Conservation (phyloP, 2,888 invertebrate species). For the Noctuana brunneofusca region DNA sequence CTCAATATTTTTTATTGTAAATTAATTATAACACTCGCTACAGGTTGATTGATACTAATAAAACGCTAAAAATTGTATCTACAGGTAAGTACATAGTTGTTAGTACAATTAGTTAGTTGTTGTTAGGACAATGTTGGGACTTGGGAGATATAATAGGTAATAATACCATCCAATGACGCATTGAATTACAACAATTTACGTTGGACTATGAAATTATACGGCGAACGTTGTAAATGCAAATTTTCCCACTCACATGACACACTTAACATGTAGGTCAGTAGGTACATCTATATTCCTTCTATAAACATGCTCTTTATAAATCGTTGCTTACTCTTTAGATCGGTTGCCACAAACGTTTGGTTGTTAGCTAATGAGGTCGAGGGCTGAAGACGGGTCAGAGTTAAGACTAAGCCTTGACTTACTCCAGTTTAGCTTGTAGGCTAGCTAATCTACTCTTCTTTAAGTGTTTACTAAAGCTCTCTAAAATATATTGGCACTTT, state of each 20-base stretch:
- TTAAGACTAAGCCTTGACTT: conserved; percentile 31
- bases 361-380: conserved; percentile 33
- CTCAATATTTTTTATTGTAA: no score
- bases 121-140: no score
- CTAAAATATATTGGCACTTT: not conserved
- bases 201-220: not conserved
- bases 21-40: no score
- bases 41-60: no score
- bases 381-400: conserved; percentile 24
- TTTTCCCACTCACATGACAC: not conserved
- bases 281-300: not conserved
- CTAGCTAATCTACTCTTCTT: conserved; percentile 20
- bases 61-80: no score
- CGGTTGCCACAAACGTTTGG: conserved; percentile 20
- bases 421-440: conserved; percentile 31
- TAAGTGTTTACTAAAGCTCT: conserved; percentile 19
- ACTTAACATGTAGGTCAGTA: not conserved
- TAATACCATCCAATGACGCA: no score
- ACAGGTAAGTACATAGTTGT: no score
- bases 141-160: no score
- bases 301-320: not conserved
- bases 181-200: no score
- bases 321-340: conserved; percentile 4
- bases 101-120: no score
- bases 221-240: not conserved